Evolutionary conservation across 2,113 vertebrate genomes (phyloP), one percentile per base, ranked within the genome.

Genomic region (Mustela lutreola): DNA sequence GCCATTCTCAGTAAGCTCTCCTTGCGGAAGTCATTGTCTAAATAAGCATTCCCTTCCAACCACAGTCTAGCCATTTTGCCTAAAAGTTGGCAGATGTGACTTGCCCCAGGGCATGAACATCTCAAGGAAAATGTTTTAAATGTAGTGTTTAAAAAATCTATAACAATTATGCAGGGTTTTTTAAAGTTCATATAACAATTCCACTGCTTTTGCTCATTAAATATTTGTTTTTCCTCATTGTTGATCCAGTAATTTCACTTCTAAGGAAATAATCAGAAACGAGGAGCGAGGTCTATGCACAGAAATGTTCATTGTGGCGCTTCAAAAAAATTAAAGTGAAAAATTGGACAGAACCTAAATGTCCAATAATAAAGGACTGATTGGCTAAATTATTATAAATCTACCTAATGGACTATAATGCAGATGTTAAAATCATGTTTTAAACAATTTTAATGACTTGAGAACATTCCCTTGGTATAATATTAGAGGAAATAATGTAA

Each of bases 31-130:
- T 73, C 76, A 53, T 62, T 50, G 76, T 96, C 96, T 97, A 98
- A 97, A 88, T 97, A 94, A 94, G 45, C 94, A 97, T 97, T 94
- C 81, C 33, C 85, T 98, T 95, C 90, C 76, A 60, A 96, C 9
- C 28, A 71, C 94, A 82, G 78, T 63, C 63, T 71, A 85, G 50
- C 56, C 81, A 42, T 79, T 96, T 94, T 81, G 42, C 93, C 90
- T 95, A 33, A 76, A 93, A 91, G 91, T 79, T 94, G 95, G 94
- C 97, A 98, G 98, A 98, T 97, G 96, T 94, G 76, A 73, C 90
- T 96, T 88, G 97, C 97, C 91, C 39, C 85, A 24, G 98, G 97
- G 84, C 42, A 5, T 96, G 91, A 96, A 80, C 78, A 78, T 92
- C 67, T 97, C 95, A 91, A 97, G 93, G 45, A 93, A 97, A 93